Conservation (phyloP, 2,888 invertebrate genomes). For the Tetramorium bicarinatum region DNA sequence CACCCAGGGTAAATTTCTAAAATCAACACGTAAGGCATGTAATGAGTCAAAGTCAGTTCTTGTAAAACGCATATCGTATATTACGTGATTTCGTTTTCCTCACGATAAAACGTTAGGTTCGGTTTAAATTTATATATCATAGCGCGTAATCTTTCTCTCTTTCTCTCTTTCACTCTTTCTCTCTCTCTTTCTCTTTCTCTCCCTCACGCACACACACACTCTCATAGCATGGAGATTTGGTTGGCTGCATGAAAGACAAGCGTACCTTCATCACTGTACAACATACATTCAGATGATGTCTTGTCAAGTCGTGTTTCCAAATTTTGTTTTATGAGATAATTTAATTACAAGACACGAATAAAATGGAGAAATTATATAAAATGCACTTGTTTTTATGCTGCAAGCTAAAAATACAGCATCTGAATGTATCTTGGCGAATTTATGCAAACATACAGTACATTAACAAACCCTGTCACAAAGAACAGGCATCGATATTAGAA, state of each 20-base stretch:
- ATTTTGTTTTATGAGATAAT: conserved; percentile 7
- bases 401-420: conserved; percentile 6
- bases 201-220: neutral
- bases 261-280: conserved; percentile 36
- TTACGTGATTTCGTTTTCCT: conserved; percentile 72
- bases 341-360: neutral
- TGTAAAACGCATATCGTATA: conserved; percentile 79
- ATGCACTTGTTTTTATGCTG: neutral
- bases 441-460: conserved; percentile 35
- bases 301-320: conserved; percentile 6
- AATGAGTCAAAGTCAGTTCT: conserved; percentile 57
- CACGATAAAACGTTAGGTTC: conserved; percentile 64
- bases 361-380: neutral
- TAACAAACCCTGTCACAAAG: conserved; percentile 16
- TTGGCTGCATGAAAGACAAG: conserved; percentile 58
- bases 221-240: conserved; percentile 39
- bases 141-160: conserved; percentile 35
- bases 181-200: neutral
- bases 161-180: neutral
- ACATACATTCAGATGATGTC: conserved; percentile 31
- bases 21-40: conserved; percentile 1
- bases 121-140: conserved; percentile 65
- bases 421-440: conserved; percentile 30
- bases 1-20: neutral
- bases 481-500: neutral